Conservation (phyloP, 2,113 vertebrate species). For the Gulo gulo region DNA sequence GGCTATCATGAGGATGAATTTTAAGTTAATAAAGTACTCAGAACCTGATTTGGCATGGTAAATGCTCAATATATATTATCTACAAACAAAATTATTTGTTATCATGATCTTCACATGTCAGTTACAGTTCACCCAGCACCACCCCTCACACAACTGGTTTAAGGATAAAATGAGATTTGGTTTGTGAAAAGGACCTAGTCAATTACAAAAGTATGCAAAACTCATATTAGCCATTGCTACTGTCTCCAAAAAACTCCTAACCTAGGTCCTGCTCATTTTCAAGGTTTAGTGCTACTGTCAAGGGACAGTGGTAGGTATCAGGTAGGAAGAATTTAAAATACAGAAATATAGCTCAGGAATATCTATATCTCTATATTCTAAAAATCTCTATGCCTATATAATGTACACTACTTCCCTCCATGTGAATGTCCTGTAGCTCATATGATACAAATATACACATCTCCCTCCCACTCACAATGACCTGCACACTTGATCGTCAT, state of each 20-base stretch:
- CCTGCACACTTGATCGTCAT: background rate
- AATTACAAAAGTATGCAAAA: conserved; percentile 3
- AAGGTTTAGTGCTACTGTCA: background rate
- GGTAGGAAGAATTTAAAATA: background rate
- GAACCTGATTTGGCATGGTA: background rate
- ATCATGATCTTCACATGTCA: background rate
- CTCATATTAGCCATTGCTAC: background rate
- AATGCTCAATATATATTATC: background rate
- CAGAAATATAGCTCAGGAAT: background rate
- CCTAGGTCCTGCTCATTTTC: background rate
- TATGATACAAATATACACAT: background rate
- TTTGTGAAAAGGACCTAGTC: background rate
- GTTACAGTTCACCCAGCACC: background rate
- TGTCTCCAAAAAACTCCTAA: background rate
- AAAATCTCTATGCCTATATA: background rate
- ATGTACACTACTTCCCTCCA: background rate
- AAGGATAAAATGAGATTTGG: conserved; percentile 9
- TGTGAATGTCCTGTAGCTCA: background rate
- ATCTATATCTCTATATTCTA: background rate
- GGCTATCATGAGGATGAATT: background rate
- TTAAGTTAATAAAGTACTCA: background rate
- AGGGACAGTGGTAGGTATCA: background rate
- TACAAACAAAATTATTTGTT: background rate
- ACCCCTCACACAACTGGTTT: background rate
- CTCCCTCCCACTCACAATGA: background rate